A percentile compares a stretch with the other conserved stretches of the same genome.
Conservation (phyloP, 2,888 invertebrate species). For the Conus canariensis region DNA sequence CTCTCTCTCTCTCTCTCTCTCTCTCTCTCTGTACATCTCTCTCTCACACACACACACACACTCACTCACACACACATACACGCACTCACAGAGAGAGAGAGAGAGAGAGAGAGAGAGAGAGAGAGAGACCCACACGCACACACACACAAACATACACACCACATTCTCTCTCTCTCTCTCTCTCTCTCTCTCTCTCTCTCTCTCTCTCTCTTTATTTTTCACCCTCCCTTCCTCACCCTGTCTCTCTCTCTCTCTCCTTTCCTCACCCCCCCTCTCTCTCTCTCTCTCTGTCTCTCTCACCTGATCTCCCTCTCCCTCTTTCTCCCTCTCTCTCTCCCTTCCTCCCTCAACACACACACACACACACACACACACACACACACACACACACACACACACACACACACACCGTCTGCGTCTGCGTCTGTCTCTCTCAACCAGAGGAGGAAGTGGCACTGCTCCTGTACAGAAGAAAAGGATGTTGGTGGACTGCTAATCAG, state of each 20-base stretch:
- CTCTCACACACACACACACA: no score
- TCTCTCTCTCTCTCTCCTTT: not conserved
- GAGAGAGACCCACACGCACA: no score
- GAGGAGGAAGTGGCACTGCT: no score
- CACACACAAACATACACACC: no score
- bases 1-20: constrained; percentile 10
- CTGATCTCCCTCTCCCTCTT: not conserved
- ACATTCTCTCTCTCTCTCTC: not conserved
- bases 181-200: constrained; percentile 9
- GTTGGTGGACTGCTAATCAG: no score
- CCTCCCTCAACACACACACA: not conserved
- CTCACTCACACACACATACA: no score
- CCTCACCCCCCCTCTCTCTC: not conserved
- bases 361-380: not conserved
- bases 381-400: not conserved
- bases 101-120: no score
- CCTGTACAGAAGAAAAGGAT: no score
- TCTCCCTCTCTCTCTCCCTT: not conserved
- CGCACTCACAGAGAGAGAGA: no score
- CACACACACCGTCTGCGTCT: no score
- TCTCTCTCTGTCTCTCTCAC: not conserved
- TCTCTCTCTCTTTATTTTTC: not conserved
- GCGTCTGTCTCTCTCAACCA: no score
- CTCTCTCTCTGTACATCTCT: not conserved
- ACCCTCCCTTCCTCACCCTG: not conserved